A percentile compares a stretch with the other conserved stretches of the same genome.
Conservation (phyloP, 2,113 vertebrate species). For the Syngnathus scovelli region DNA sequence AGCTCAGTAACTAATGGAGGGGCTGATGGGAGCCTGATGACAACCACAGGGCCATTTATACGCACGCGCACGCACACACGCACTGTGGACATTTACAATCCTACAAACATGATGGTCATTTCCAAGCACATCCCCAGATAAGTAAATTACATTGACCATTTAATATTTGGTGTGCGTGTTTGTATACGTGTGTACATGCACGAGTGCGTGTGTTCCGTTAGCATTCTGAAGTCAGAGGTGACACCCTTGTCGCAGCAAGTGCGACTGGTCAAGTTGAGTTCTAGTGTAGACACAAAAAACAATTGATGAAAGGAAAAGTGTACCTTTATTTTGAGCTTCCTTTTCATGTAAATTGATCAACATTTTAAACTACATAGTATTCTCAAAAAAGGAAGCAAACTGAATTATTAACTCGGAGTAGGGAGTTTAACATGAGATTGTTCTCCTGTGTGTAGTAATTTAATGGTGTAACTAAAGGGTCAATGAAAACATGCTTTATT, state of each 20-base stretch:
- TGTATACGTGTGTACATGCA: neutral
- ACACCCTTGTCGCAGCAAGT: neutral
- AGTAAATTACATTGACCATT: slow-evolving; percentile 64
- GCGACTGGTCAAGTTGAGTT: neutral
- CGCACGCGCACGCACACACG: slow-evolving; percentile 31
- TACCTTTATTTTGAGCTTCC: neutral
- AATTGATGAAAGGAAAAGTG: neutral
- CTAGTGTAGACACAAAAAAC: neutral
- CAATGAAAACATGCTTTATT: too few species aligned
- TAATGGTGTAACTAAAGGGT: too few species aligned
- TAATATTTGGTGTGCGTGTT: slow-evolving; percentile 43
- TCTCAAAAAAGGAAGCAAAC: neutral
- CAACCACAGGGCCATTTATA: slow-evolving; percentile 66
- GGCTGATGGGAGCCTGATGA: slow-evolving; percentile 75
- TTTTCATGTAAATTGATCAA: too few species aligned
- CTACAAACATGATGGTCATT: slow-evolving; percentile 42
- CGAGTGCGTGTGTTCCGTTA: neutral
- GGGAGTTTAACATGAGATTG: neutral
- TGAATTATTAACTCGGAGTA: neutral
- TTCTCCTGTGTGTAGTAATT: neutral
- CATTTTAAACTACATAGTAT: neutral
- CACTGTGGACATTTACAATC: slow-evolving; percentile 37
- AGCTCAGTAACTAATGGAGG: slow-evolving; percentile 74
- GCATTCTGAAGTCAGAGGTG: neutral
- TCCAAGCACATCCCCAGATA: slow-evolving; percentile 51